Percentiles rank a stretch among this genome's conserved stretches.
These are phyloP conservation scores for Plebejus anna DNA, from an alignment of 2,888 invertebrate genomes.

Conservation along the genomic window DNA sequence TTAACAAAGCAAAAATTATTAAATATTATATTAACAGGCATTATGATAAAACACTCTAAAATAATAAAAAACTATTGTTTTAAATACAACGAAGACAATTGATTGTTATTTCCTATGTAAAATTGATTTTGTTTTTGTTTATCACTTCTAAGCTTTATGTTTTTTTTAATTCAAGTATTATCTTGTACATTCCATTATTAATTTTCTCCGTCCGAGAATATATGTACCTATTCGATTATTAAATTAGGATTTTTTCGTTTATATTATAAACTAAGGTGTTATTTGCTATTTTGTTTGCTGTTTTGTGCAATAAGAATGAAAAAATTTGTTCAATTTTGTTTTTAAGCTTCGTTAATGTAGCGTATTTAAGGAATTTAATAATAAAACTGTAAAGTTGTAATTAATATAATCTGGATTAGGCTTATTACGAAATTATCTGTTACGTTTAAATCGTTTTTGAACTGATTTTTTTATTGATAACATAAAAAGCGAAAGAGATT, in stretches of 20 bases:
- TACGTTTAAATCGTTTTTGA: slow-evolving; percentile 60
- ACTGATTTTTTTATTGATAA: slow-evolving; percentile 54
- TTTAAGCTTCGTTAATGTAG: slow-evolving; percentile 59
- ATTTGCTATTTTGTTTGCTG: slow-evolving; percentile 56
- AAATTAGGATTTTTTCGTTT: slow-evolving; percentile 45
- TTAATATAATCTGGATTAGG: slow-evolving; percentile 65
- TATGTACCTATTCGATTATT: slow-evolving; percentile 23
- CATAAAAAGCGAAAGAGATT: slow-evolving; percentile 58
- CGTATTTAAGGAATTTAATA: slow-evolving; percentile 54
- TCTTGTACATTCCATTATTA: slow-evolving; percentile 19
- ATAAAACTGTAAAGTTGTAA: slow-evolving; percentile 71
- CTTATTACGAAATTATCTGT: slow-evolving; percentile 68
- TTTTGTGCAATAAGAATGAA: slow-evolving; percentile 73
- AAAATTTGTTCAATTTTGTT: slow-evolving; percentile 62
- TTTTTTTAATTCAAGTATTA: background rate
- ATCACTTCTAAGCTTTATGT: background rate
- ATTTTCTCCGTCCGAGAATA: slow-evolving; percentile 22
- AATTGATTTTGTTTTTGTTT: background rate
- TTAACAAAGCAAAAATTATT: background rate
- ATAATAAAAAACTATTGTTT: slow-evolving; percentile 7
- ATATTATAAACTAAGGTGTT: slow-evolving; percentile 56
- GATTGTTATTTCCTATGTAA: background rate
- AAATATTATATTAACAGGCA: background rate
- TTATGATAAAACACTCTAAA: background rate
- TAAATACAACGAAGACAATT: background rate